Conservation (phyloP, 2,797 vertebrate genomes). For the Sarcophilus harrisii region DNA sequence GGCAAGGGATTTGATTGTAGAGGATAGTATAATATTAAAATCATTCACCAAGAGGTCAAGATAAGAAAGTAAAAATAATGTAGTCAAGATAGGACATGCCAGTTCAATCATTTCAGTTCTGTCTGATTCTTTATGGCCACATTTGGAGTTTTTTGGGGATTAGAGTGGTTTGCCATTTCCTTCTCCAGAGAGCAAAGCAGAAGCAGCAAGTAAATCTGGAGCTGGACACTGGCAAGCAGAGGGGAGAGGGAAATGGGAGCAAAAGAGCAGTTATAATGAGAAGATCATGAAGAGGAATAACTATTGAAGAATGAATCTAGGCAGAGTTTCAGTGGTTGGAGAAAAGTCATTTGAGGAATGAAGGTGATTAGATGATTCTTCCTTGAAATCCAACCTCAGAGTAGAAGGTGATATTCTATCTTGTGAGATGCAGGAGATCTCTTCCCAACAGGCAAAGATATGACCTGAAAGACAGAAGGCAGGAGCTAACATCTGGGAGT, state of each 20-base stretch:
- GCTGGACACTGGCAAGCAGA: neutral
- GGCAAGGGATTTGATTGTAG: neutral
- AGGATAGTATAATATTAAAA: neutral
- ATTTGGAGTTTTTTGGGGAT: neutral
- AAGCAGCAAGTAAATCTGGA: neutral
- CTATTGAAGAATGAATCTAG: neutral
- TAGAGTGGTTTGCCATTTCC: neutral
- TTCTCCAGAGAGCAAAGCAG: neutral
- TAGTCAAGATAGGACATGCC: neutral
- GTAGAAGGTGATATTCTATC: neutral
- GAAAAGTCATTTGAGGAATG: neutral
- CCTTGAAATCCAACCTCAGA: neutral
- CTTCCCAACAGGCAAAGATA: neutral
- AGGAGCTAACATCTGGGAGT: neutral
- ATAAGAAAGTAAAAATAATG: neutral
- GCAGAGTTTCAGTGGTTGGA: neutral
- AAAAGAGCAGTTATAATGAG: neutral
- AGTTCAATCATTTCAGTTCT: neutral
- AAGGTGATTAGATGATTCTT: neutral
- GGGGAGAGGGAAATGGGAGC: neutral
- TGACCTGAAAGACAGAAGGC: neutral
- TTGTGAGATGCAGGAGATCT: neutral
- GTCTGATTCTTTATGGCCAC: neutral
- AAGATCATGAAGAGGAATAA: neutral
- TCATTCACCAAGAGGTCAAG: neutral